Conservation (phyloP, 1,140 invertebrate species). For the Drosophila pallidifrons region DNA sequence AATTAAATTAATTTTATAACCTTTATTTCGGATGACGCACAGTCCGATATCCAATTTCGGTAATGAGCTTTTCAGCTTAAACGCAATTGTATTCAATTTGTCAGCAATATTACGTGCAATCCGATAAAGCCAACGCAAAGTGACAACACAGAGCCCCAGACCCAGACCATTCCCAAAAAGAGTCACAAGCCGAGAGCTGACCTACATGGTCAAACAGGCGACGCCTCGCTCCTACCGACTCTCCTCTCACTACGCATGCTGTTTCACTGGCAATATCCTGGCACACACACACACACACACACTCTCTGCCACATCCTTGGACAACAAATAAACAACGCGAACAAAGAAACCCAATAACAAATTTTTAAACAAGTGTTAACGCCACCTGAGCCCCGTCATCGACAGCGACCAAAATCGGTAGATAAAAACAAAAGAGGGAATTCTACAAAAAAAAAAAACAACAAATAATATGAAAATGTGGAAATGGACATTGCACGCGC, state of each 20-base stretch:
- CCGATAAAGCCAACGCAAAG: slow-evolving; percentile 75
- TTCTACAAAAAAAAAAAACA: slow-evolving; percentile 18
- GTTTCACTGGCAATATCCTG: slow-evolving; percentile 21
- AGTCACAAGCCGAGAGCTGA: slow-evolving; percentile 28
- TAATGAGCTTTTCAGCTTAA: slow-evolving; percentile 82
- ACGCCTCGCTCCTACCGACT: background rate
- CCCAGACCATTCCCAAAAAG: background rate
- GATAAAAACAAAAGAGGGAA: slow-evolving; percentile 1
- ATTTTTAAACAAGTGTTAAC: slow-evolving; percentile 83
- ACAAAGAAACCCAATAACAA: slow-evolving; percentile 77
- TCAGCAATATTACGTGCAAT: slow-evolving; percentile 75
- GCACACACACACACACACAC: slow-evolving; percentile 14
- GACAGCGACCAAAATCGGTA: slow-evolving; percentile 44
- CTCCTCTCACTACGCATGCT: slow-evolving; percentile 4
- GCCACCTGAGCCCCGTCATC: slow-evolving; percentile 66
- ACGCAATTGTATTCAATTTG: slow-evolving; percentile 81
- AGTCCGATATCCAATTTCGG: slow-evolving; percentile 72
- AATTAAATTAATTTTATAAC: slow-evolving; percentile 62
- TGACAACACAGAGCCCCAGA: slow-evolving; percentile 52
- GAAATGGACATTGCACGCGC: slow-evolving; percentile 54
- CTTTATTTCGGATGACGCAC: slow-evolving; percentile 47
- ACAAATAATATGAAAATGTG: slow-evolving; percentile 64
- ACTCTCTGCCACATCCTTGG: slow-evolving; percentile 11
- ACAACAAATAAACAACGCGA: slow-evolving; percentile 67
- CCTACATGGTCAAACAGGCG: slow-evolving; percentile 28